Conservation (phyloP, 2,113 vertebrate genomes). For the Struthio camelus region DNA sequence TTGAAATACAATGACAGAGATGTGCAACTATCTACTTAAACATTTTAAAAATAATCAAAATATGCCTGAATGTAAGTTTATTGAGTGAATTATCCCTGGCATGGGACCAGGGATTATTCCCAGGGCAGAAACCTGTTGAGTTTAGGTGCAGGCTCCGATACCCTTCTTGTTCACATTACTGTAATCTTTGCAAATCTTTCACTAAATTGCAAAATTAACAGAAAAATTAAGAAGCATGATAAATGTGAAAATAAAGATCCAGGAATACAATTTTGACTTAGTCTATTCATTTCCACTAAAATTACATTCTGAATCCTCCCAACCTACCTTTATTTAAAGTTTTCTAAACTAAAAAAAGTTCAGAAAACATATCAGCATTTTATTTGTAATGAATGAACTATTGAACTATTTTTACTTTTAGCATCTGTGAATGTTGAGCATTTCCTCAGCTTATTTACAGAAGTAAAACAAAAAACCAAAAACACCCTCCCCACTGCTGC, state of each 20-base stretch:
- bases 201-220: not conserved
- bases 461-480: not conserved
- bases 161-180: too few species aligned
- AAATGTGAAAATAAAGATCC: not conserved
- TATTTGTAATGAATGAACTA: not conserved
- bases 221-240: not conserved
- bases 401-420: not conserved
- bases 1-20: not conserved
- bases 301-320: rapidly evolving
- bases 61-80: not conserved
- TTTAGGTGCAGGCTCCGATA: not conserved
- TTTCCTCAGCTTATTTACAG: not conserved
- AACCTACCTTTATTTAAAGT: not conserved
- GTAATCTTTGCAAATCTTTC: not conserved
- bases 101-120: not conserved
- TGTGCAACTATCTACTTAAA: not conserved
- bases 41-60: not conserved
- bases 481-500: too few species aligned
- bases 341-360: not conserved
- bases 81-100: not conserved
- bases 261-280: not conserved
- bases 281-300: not conserved
- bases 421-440: not conserved
- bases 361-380: not conserved
- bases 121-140: not conserved